Evolutionary conservation across 1,140 invertebrate genomes (phyloP).

Genomic region (Potamilus streckersoni): DNA sequence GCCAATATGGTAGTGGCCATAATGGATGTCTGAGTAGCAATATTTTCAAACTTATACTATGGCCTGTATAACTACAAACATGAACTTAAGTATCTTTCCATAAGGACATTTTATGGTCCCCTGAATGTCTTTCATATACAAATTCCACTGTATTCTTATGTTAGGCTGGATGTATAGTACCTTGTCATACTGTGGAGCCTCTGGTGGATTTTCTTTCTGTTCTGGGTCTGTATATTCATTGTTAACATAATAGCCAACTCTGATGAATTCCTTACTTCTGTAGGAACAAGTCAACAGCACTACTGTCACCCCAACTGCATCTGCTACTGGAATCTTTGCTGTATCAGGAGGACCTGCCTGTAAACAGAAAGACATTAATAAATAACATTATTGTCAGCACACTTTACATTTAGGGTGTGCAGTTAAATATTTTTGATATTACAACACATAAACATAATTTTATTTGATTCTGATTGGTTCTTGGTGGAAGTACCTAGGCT

Average conservation of each 20-base stretch:
- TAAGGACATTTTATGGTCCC: too few species aligned
- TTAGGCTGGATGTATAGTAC: slow-evolving; percentile 62
- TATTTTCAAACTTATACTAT: too few species aligned
- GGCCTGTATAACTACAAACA: too few species aligned
- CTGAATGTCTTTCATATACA: too few species aligned
- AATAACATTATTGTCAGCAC: background rate
- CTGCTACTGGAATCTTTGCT: slow-evolving; percentile 91
- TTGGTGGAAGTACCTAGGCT: too few species aligned
- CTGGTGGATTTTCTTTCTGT: slow-evolving; percentile 93
- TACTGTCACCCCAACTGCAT: slow-evolving; percentile 97
- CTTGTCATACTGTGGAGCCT: slow-evolving; percentile 92
- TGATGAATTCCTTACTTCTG: slow-evolving; percentile 91
- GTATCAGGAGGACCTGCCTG: slow-evolving; percentile 96
- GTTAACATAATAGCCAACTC: slow-evolving; percentile 99
- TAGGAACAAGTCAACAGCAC: slow-evolving; percentile 97
- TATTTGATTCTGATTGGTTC: too few species aligned
- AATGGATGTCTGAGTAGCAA: too few species aligned
- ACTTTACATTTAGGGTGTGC: too few species aligned
- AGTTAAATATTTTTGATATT: background rate
- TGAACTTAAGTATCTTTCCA: too few species aligned
- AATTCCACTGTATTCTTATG: too few species aligned
- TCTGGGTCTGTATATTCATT: slow-evolving; percentile 97
- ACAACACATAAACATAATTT: background rate
- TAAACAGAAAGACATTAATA: slow-evolving; percentile 51
- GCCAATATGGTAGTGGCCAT: too few species aligned